Conservation (phyloP, 2,113 vertebrate species). For the Addax nasomaculatus region DNA sequence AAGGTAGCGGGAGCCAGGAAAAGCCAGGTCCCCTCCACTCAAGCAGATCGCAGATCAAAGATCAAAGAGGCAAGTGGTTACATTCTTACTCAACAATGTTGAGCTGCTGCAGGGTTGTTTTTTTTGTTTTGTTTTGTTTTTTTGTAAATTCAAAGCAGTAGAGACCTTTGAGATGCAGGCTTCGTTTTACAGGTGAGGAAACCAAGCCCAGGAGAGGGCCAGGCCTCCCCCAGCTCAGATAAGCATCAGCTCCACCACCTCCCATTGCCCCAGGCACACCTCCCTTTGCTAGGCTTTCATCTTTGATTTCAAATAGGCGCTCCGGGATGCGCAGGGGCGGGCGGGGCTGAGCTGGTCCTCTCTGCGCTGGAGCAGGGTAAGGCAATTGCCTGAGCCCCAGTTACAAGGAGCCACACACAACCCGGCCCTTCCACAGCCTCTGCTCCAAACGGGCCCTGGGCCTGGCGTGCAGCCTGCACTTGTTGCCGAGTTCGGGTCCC, state of each 20-base stretch:
- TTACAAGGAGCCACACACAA: not conserved
- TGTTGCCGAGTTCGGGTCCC: not conserved
- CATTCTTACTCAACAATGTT: constrained; percentile 42
- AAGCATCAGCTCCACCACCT: not conserved
- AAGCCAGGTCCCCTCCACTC: not conserved
- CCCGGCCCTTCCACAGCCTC: not conserved
- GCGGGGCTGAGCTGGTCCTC: not conserved
- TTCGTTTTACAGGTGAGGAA: constrained; percentile 19
- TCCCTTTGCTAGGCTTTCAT: not conserved
- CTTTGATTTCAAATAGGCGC: not conserved
- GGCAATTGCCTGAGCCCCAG: not conserved
- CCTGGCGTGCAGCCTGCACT: not conserved
- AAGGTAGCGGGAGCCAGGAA: constrained; percentile 23
- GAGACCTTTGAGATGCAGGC: not conserved
- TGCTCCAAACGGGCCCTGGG: not conserved
- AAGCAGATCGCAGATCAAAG: constrained; percentile 9
- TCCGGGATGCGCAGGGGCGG: not conserved
- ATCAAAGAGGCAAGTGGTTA: constrained; percentile 30
- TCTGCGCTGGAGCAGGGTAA: not conserved
- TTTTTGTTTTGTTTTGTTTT: not conserved
- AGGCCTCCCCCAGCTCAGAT: not conserved
- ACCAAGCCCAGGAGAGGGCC: not conserved
- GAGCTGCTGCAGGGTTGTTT: not conserved
- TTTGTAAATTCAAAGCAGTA: not conserved
- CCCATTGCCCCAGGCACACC: not conserved